Percentiles rank a stretch among this genome's conserved stretches.
phyloP scores from a whole-genome alignment of 1,140 invertebrate species.

The Acyrthosiphon pisum region DNA sequence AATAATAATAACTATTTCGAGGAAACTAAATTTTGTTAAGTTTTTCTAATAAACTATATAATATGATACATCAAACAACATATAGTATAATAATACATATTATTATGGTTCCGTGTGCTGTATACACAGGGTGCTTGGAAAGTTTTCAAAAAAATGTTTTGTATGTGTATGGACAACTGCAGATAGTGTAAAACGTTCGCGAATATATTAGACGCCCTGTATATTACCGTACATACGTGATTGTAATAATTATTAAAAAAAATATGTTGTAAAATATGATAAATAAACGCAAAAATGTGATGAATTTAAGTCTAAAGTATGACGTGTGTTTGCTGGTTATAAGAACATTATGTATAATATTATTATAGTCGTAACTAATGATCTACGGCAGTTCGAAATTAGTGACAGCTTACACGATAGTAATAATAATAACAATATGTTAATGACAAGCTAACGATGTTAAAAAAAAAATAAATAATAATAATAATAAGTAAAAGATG shows the following conservation, averaged over 20 bases:
- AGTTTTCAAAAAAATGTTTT: background rate
- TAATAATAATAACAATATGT: constrained; percentile 25
- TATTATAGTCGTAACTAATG: constrained; percentile 20
- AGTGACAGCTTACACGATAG: constrained; percentile 40
- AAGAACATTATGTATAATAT: background rate
- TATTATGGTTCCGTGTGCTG: background rate
- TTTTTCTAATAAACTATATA: background rate
- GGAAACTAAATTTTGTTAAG: background rate
- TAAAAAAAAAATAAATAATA: constrained; percentile 19
- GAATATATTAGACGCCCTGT: background rate
- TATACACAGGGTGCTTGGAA: background rate
- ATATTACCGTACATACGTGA: background rate
- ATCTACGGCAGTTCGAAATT: constrained; percentile 49
- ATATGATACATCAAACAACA: background rate
- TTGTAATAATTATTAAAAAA: background rate
- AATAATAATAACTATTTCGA: background rate
- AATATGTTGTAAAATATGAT: background rate
- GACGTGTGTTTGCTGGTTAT: constrained; percentile 34
- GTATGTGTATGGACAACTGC: background rate
- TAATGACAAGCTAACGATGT: constrained; percentile 20
- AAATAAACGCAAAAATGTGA: constrained; percentile 25
- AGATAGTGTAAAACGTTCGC: background rate
- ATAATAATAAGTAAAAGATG: constrained; percentile 18
- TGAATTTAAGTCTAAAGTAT: constrained; percentile 14
- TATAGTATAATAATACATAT: background rate